These are phyloP conservation scores for Xestia xanthographa DNA, from an alignment of 2,888 invertebrate genomes.

Conservation along the genomic window DNA sequence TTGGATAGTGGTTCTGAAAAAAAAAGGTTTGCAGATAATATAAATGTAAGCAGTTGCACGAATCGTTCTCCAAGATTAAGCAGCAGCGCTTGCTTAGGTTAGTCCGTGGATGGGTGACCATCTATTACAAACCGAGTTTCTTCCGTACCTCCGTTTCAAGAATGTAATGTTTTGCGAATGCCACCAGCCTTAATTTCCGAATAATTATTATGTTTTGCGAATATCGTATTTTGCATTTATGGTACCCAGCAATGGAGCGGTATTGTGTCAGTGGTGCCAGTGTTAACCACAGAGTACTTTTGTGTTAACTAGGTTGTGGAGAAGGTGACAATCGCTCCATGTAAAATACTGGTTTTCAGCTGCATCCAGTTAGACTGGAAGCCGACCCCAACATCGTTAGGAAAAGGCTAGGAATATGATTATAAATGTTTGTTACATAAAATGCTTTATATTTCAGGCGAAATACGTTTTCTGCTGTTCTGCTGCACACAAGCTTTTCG, in stretches of 20 bases:
- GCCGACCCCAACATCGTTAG: not conserved
- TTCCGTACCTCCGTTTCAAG: not conserved
- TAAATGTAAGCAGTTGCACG: not conserved
- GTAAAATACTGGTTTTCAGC: not conserved
- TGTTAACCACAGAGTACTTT: too few relatives aligned
- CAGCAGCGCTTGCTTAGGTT: not conserved
- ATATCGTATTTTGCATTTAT: not conserved
- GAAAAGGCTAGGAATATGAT: not conserved
- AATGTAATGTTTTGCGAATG: not conserved
- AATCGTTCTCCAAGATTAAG: not conserved
- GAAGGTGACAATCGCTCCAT: not conserved
- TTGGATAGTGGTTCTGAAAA: constrained; percentile 64
- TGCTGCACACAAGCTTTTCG: not conserved
- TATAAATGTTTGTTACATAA: not conserved
- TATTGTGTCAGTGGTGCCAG: not conserved
- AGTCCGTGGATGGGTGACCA: not conserved
- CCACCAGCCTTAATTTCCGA: too few relatives aligned
- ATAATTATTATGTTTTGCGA: not conserved
- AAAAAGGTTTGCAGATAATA: not conserved
- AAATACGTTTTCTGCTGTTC: not conserved
- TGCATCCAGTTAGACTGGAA: not conserved
- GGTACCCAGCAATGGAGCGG: too few relatives aligned
- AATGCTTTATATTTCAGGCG: not conserved
- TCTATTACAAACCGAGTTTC: not conserved
- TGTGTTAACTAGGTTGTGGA: not conserved